These are phyloP conservation scores for Tanaodytes sp. DNA, from an alignment of 2,888 invertebrate genomes.

Conservation along the genomic window DNA sequence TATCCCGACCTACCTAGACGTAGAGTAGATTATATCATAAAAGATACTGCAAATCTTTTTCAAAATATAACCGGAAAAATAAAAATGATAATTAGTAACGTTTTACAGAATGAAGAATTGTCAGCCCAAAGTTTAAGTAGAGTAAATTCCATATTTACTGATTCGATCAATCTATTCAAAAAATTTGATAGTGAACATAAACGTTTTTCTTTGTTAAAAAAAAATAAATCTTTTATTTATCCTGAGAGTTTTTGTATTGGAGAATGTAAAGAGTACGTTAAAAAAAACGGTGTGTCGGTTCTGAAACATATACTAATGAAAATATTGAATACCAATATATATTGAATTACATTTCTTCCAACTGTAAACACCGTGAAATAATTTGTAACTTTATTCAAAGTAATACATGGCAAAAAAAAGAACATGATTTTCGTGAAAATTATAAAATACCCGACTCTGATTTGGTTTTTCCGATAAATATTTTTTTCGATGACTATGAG, in stretches of 20 bases:
- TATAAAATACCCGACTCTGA: constrained; percentile 19
- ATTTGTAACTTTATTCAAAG: constrained; percentile 42
- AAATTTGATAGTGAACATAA: too few relatives aligned
- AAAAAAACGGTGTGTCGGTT: constrained; percentile 14
- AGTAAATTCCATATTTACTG: neutral
- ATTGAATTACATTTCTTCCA: constrained; percentile 34
- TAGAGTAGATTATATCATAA: neutral
- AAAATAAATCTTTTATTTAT: neutral
- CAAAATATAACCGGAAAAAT: too few relatives aligned
- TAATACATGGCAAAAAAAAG: constrained; percentile 31
- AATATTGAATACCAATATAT: constrained; percentile 42
- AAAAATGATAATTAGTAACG: too few relatives aligned
- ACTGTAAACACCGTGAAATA: neutral
- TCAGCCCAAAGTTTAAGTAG: neutral
- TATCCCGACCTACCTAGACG: too few relatives aligned
- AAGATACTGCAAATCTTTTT: too few relatives aligned
- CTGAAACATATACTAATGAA: constrained; percentile 14
- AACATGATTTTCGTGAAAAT: neutral
- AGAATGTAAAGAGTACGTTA: constrained; percentile 9
- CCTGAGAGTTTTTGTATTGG: constrained; percentile 8
- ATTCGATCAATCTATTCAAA: neutral
- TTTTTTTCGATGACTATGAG: constrained; percentile 54
- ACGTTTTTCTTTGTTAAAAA: neutral
- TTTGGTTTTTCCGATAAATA: constrained; percentile 35
- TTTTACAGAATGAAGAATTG: too few relatives aligned